Evolutionary conservation across 2,888 invertebrate genomes (phyloP).

Genomic region (Idaea aversata): DNA sequence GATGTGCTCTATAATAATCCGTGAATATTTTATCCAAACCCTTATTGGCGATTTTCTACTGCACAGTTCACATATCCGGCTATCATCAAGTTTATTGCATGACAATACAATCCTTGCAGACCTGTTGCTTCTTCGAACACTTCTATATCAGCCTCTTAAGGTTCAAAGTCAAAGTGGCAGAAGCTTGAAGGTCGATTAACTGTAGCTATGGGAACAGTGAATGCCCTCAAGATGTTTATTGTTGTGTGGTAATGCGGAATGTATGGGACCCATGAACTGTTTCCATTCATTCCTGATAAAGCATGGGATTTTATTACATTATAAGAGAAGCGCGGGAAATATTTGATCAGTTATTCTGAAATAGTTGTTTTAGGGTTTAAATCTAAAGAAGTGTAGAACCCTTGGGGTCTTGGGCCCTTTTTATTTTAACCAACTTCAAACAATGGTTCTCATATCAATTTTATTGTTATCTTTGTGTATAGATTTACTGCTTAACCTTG

Average conservation of each 20-base stretch:
- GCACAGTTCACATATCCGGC: slow-evolving; percentile 33
- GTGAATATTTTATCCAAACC: neutral
- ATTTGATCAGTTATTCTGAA: neutral
- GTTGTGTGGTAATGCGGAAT: slow-evolving; percentile 21
- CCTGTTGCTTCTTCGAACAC: slow-evolving; percentile 20
- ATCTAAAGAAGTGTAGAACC: no score
- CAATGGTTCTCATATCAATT: no score
- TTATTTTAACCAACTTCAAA: no score
- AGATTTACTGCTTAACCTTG: no score
- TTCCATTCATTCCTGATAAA: neutral
- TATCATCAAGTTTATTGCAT: slow-evolving; percentile 27
- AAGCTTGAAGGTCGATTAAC: slow-evolving; percentile 49
- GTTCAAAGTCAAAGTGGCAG: slow-evolving; percentile 34
- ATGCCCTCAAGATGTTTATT: slow-evolving; percentile 42
- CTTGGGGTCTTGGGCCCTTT: no score
- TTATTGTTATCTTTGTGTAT: no score
- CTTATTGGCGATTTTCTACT: neutral
- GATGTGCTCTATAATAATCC: neutral
- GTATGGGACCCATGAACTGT: neutral
- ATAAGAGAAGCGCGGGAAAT: neutral
- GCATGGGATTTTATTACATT: slow-evolving; percentile 3
- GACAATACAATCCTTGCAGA: slow-evolving; percentile 10
- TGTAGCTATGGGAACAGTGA: slow-evolving; percentile 61
- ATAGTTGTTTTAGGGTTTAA: neutral
- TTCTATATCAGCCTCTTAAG: slow-evolving; percentile 32